Conservation (phyloP, 2,113 vertebrate species). For the Pomatostomus ruficeps region DNA sequence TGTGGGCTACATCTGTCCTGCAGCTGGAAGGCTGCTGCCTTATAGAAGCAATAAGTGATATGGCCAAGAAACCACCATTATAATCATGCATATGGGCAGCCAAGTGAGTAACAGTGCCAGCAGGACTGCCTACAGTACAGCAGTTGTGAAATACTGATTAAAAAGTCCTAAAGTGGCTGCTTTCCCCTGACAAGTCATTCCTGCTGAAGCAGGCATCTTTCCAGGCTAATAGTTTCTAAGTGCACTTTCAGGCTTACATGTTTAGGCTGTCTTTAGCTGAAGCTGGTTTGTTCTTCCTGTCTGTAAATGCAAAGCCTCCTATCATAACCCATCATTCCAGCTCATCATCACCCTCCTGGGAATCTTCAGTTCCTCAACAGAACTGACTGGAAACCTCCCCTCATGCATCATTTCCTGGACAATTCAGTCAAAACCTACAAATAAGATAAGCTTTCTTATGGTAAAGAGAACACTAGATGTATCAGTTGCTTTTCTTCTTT, state of each 20-base stretch:
- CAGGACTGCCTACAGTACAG: neutral
- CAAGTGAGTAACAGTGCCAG: neutral
- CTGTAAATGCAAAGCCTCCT: neutral
- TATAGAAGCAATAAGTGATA: neutral
- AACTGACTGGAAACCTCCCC: neutral
- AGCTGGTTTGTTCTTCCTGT: neutral
- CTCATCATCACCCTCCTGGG: neutral
- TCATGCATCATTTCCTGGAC: neutral
- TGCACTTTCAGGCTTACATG: neutral
- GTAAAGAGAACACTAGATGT: neutral
- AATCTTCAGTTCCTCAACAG: neutral
- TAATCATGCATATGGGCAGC: neutral
- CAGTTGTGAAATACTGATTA: slow-evolving; percentile 1
- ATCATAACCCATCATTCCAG: neutral
- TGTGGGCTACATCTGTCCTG: neutral
- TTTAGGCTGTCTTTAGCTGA: neutral
- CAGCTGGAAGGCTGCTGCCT: neutral
- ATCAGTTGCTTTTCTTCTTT: neutral
- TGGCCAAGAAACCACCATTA: neutral
- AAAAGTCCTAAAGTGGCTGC: neutral
- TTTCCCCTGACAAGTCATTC: neutral
- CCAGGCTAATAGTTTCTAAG: neutral
- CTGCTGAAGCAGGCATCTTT: neutral
- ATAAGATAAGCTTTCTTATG: neutral
- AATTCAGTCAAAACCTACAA: slow-evolving; percentile 11